phyloP scores from a whole-genome alignment of 2,888 invertebrate species.

The Microchrysa polita region DNA sequence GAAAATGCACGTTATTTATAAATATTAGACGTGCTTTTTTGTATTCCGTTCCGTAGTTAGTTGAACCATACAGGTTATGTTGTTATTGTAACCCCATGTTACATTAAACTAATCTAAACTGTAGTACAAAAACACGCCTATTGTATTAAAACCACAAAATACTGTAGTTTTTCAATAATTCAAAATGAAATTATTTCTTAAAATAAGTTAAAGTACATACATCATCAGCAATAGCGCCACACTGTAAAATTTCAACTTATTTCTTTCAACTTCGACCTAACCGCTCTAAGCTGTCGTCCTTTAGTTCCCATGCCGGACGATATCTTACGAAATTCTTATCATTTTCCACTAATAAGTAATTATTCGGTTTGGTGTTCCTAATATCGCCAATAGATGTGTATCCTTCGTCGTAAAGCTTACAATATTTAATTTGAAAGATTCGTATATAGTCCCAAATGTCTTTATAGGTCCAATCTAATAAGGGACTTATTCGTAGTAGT shows the following conservation, averaged over 20 bases:
- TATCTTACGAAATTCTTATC: conserved; percentile 67
- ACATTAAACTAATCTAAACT: too few species aligned
- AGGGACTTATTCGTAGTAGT: conserved; percentile 86
- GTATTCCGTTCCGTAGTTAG: too few species aligned
- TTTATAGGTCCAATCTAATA: conserved; percentile 91
- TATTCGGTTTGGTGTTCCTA: conserved; percentile 83
- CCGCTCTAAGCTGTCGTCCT: conserved; percentile 58
- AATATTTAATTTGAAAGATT: conserved; percentile 84
- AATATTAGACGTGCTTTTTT: too few species aligned
- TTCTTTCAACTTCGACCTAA: conserved; percentile 57
- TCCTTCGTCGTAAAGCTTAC: conserved; percentile 88
- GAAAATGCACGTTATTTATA: too few species aligned
- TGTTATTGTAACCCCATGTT: too few species aligned
- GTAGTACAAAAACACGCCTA: too few species aligned
- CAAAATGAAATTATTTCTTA: too few species aligned
- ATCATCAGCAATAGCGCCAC: too few species aligned
- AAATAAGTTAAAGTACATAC: too few species aligned
- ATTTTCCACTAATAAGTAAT: conserved; percentile 69
- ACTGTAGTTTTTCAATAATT: too few species aligned
- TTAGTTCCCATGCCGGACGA: conserved; percentile 75
- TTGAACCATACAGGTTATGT: too few species aligned
- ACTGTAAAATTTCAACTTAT: too few species aligned
- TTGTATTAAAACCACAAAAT: conserved; percentile 24
- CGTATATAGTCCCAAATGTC: conserved; percentile 93
- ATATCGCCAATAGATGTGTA: conserved; percentile 90